A percentile compares a stretch with the other conserved stretches of the same genome.
These are phyloP conservation scores for Mirza zaza DNA, from an alignment of 2,113 vertebrate species.

Conservation along the genomic window DNA sequence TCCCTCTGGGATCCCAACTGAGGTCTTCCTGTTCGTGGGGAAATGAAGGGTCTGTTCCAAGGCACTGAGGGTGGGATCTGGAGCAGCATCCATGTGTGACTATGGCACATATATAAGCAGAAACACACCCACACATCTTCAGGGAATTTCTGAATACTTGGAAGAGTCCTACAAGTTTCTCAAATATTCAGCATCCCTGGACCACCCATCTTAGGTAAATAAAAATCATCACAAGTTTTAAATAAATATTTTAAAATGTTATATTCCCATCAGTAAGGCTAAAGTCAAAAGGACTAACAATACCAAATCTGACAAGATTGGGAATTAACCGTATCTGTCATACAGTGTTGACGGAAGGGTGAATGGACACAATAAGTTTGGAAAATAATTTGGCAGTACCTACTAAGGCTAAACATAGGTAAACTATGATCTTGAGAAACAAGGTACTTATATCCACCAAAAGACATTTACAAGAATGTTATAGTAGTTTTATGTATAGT, in stretches of 20 bases:
- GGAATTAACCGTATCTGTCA: not conserved
- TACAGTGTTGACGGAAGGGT: not conserved
- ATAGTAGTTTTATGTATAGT: not conserved
- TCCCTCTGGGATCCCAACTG: constrained; percentile 64
- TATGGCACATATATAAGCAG: not conserved
- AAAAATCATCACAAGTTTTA: constrained; percentile 24
- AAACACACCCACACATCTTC: constrained; percentile 18
- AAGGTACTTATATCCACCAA: not conserved
- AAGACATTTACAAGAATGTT: not conserved
- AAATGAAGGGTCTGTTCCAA: constrained; percentile 48
- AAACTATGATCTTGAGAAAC: not conserved
- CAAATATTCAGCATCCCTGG: not conserved
- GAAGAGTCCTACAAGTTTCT: not conserved
- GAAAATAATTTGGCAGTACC: not conserved
- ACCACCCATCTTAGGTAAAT: constrained; percentile 48
- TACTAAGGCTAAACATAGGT: not conserved
- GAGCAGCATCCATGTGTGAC: not conserved
- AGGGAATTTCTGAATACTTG: constrained; percentile 8
- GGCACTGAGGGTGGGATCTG: constrained; percentile 31
- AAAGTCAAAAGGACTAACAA: not conserved
- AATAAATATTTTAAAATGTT: not conserved
- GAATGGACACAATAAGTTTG: not conserved
- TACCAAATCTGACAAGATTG: not conserved
- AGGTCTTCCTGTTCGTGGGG: constrained; percentile 63
- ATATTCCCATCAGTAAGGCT: not conserved